These are phyloP conservation scores for Cyclophora albipunctata DNA, from an alignment of 2,888 invertebrate genomes.

Conservation along the genomic window DNA sequence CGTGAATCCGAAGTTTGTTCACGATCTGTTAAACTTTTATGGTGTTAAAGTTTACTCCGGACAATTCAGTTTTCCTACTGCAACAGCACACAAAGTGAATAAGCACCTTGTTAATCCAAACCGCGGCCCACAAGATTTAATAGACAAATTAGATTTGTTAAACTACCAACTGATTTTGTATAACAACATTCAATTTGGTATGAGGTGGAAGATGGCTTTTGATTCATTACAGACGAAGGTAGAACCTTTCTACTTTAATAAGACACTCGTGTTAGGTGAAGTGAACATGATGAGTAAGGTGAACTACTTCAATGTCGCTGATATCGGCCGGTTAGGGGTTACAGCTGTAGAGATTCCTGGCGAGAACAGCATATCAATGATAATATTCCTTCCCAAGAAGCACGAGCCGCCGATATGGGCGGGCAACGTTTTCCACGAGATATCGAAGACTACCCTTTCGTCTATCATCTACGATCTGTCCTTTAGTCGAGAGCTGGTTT, in stretches of 20 bases:
- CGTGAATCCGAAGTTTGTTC: slow-evolving; percentile 34
- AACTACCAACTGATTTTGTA: slow-evolving; percentile 33
- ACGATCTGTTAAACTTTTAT: slow-evolving; percentile 29
- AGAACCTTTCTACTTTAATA: slow-evolving; percentile 31
- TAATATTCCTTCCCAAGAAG: slow-evolving; percentile 39
- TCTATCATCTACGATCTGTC: slow-evolving; percentile 37
- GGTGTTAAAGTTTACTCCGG: slow-evolving; percentile 33
- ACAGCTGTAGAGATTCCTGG: slow-evolving; percentile 53
- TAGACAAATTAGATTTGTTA: slow-evolving; percentile 41
- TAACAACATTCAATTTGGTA: slow-evolving; percentile 43
- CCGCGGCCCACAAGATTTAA: slow-evolving; percentile 22
- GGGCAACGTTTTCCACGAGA: slow-evolving; percentile 36
- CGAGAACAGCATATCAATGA: slow-evolving; percentile 37
- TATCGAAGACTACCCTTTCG: slow-evolving; percentile 33
- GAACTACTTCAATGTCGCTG: slow-evolving; percentile 34
- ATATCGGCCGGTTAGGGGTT: slow-evolving; percentile 35
- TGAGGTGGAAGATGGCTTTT: slow-evolving; percentile 44
- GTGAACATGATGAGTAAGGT: slow-evolving; percentile 51
- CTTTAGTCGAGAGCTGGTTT: slow-evolving; percentile 26
- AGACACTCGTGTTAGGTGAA: slow-evolving; percentile 21
- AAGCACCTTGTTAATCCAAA: slow-evolving; percentile 27
- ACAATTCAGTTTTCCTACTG: slow-evolving; percentile 31
- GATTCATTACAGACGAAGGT: slow-evolving; percentile 26
- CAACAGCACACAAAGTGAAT: slow-evolving; percentile 34
- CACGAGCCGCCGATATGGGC: slow-evolving; percentile 15